Evolutionary conservation across 2,888 invertebrate species (phyloP).

Genomic region (Drosophila eohydei): DNA sequence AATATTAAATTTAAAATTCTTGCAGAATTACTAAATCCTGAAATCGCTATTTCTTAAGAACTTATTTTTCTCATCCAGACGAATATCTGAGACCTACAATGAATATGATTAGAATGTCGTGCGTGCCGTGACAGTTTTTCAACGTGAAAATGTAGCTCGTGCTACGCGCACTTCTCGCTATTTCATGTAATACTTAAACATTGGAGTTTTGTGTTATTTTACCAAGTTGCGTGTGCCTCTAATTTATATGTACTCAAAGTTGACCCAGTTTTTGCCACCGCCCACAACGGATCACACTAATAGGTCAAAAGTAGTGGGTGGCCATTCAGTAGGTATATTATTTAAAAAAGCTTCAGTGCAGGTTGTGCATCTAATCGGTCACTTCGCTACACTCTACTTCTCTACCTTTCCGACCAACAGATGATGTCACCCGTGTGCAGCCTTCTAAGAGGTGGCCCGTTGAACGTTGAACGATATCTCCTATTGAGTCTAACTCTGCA

Average conservation of each 20-base stretch:
- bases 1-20: neutral
- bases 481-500: conserved; percentile 10
- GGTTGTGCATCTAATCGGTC: conserved; percentile 20
- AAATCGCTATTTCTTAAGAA: neutral
- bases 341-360: conserved; percentile 13
- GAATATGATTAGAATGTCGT: neutral
- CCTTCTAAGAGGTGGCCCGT: conserved; percentile 14
- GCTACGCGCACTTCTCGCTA: neutral
- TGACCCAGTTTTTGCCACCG: conserved; percentile 58
- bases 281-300: conserved; percentile 11
- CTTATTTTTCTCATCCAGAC: neutral
- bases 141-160: neutral
- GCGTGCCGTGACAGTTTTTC: no score
- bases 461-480: conserved; percentile 29
- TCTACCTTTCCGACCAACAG: conserved; percentile 11
- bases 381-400: neutral
- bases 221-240: conserved; percentile 61
- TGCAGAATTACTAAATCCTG: neutral
- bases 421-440: conserved; percentile 54
- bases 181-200: neutral
- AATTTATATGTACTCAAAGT: conserved; percentile 18
- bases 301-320: conserved; percentile 24
- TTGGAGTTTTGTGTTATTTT: conserved; percentile 10
- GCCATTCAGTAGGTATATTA: conserved; percentile 3
- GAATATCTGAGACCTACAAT: neutral